A percentile compares a stretch with the other conserved stretches of the same genome.
Conservation (phyloP, 2,113 vertebrate species). For the Ranitomeya variabilis region DNA sequence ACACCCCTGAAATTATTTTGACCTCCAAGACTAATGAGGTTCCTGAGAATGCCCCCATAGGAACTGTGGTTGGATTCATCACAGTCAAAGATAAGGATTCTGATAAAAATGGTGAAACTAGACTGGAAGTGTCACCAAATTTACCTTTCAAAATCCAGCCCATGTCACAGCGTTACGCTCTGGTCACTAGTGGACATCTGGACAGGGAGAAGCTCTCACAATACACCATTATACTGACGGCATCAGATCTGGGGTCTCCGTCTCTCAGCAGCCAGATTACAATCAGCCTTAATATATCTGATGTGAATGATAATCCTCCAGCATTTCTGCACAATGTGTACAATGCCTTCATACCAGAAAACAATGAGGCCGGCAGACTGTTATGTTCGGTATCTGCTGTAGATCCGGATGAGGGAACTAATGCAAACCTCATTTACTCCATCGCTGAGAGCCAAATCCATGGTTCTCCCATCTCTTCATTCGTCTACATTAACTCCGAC, state of each 20-base stretch:
- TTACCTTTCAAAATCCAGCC: conserved; percentile 67
- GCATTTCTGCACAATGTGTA: conserved; percentile 62
- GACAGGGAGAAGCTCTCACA: conserved; percentile 64
- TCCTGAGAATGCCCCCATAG: too few relatives aligned
- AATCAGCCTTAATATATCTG: conserved; percentile 63
- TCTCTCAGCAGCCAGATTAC: conserved; percentile 60
- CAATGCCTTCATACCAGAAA: conserved; percentile 63
- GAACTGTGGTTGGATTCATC: conserved; percentile 68
- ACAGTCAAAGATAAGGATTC: conserved; percentile 72
- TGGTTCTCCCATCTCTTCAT: conserved; percentile 58
- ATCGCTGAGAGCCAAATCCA: conserved; percentile 39
- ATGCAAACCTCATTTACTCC: conserved; percentile 52
- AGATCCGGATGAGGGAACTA: conserved; percentile 67
- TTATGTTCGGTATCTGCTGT: conserved; percentile 63
- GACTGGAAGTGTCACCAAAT: not conserved
- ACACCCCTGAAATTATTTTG: too few relatives aligned
- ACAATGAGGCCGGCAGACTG: conserved; percentile 59
- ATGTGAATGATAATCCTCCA: conserved; percentile 73
- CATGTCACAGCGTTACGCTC: conserved; percentile 63
- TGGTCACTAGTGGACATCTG: conserved; percentile 63
- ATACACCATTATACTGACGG: conserved; percentile 63
- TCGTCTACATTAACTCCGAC: conserved; percentile 67
- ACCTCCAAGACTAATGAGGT: too few relatives aligned
- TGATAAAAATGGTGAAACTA: conserved; percentile 19
- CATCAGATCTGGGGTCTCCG: conserved; percentile 64